Conservation (phyloP, 2,113 vertebrate species). For the Collichthys lucidus region DNA sequence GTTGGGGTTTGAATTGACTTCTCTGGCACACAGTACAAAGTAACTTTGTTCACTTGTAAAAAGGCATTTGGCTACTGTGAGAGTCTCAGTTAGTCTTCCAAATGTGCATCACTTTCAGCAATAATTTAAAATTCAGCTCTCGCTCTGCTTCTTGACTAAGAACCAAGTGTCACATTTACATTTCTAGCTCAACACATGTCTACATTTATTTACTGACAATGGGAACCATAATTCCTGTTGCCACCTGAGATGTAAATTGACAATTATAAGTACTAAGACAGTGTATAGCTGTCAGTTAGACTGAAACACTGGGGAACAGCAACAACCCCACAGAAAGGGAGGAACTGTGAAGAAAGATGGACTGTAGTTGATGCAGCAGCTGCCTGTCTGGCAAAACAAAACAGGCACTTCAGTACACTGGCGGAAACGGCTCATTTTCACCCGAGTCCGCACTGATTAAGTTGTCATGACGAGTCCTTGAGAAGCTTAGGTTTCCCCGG, state of each 20-base stretch:
- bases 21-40: constrained; percentile 36
- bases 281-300: constrained; percentile 35
- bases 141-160: background rate
- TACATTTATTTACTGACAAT: constrained; percentile 44
- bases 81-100: constrained; percentile 54
- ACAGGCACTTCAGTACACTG: constrained; percentile 18
- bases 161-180: constrained; percentile 35
- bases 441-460: constrained; percentile 69
- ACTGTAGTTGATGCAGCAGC: constrained; percentile 42
- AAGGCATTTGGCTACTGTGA: constrained; percentile 7
- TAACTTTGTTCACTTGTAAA: constrained; percentile 40
- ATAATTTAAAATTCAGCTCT: constrained; percentile 33
- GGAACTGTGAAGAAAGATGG: constrained; percentile 15
- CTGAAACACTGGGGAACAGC: constrained; percentile 18
- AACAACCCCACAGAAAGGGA: constrained; percentile 21
- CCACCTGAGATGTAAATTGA: constrained; percentile 47
- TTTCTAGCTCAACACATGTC: constrained; percentile 24
- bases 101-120: constrained; percentile 36
- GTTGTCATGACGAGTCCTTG: constrained; percentile 68
- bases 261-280: constrained; percentile 45
- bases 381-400: constrained; percentile 60
- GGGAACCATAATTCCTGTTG: constrained; percentile 21
- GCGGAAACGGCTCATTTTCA: constrained; percentile 50
- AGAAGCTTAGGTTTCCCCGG: constrained; percentile 65
- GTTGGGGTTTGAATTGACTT: constrained; percentile 31